These are phyloP conservation scores for Bombus terrestris DNA, from an alignment of 1,140 invertebrate species.

Conservation along the genomic window DNA sequence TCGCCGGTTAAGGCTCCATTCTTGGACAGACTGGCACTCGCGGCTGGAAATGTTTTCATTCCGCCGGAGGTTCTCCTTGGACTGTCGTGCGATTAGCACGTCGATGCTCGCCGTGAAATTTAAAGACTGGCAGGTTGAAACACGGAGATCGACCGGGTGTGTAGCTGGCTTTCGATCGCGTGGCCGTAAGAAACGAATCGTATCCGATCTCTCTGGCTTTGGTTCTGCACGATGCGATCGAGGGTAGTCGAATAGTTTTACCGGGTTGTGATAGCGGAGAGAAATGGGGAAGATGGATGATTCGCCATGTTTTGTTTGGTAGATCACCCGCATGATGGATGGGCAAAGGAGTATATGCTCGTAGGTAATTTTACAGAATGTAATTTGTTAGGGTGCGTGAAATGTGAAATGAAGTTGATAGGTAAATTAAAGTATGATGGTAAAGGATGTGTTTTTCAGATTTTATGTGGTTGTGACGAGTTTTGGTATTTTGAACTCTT, in stretches of 20 bases:
- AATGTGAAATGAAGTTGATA: neutral
- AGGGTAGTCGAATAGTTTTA: neutral
- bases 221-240: neutral
- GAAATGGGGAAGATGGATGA: neutral
- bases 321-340: neutral
- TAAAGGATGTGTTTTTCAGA: neutral
- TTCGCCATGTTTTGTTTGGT: neutral
- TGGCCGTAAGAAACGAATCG: neutral
- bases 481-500: too few relatives aligned
- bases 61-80: neutral
- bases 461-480: neutral
- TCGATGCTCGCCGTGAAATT: conserved; percentile 42
- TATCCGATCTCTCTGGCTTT: neutral
- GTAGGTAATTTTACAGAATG: neutral
- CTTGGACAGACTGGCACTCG: conserved; percentile 33
- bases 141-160: neutral
- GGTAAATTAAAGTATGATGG: neutral
- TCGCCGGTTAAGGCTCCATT: conserved; percentile 48
- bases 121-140: conserved; percentile 15
- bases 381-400: neutral
- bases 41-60: conserved; percentile 53
- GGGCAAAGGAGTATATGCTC: neutral
- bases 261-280: neutral
- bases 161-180: neutral
- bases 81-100: conserved; percentile 36